Percentiles rank a stretch among this genome's conserved stretches.
Evolutionary conservation across 2,888 invertebrate species (phyloP).

Genomic region (Leptogaster cylindrica): DNA sequence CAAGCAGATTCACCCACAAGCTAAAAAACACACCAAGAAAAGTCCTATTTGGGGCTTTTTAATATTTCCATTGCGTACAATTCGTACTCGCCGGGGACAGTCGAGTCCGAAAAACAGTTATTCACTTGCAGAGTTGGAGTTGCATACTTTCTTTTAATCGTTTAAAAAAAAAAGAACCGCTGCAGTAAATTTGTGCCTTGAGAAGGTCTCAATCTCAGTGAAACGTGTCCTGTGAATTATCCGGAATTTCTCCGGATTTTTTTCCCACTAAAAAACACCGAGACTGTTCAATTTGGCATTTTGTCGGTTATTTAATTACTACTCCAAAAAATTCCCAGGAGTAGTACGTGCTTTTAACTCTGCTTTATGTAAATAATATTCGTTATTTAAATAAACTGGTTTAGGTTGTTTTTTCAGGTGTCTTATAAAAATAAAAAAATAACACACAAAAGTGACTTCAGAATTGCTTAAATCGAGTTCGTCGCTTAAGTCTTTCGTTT

Average conservation of each 20-base stretch:
- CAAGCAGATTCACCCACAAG: constrained; percentile 12
- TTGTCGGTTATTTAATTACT: too few relatives aligned
- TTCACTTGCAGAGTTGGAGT: constrained; percentile 2
- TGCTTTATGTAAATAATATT: constrained; percentile 28
- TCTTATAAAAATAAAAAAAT: too few relatives aligned
- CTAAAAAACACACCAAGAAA: neutral
- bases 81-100: neutral
- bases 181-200: neutral
- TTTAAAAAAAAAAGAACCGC: constrained; percentile 8
- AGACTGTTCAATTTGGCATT: too few relatives aligned
- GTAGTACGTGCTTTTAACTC: constrained; percentile 6
- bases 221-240: constrained; percentile 5
- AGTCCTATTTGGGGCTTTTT: constrained; percentile 8
- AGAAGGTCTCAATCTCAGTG: neutral
- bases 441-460: constrained; percentile 10
- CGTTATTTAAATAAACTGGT: constrained; percentile 33
- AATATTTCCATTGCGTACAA: constrained; percentile 15
- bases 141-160: constrained; percentile 2
- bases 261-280: too few relatives aligned
- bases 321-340: neutral
- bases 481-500: constrained; percentile 35
- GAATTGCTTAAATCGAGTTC: constrained; percentile 27
- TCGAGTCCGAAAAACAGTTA: constrained; percentile 8
- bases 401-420: constrained; percentile 12
- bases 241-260: constrained; percentile 4